Evolutionary conservation across 1,140 invertebrate genomes (phyloP).

Genomic region (Cyphomyrmex costatus): DNA sequence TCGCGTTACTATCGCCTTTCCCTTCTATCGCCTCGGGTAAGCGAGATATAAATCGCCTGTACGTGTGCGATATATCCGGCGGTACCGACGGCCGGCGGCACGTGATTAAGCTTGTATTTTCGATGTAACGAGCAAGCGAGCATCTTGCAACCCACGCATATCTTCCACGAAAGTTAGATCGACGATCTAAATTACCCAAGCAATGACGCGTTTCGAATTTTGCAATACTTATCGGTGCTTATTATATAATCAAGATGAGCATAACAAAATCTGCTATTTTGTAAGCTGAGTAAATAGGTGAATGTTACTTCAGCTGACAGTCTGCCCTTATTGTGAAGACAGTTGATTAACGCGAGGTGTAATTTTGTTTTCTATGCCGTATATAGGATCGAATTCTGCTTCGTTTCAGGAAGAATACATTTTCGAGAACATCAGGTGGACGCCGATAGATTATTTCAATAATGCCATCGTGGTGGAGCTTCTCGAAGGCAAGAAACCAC

Average conservation of each 20-base stretch:
- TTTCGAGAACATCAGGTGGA: slow-evolving; percentile 91
- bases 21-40: slow-evolving; percentile 60
- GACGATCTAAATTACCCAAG: slow-evolving; percentile 12
- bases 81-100: neutral
- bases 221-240: neutral
- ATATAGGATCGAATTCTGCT: slow-evolving; percentile 33
- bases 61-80: slow-evolving; percentile 24
- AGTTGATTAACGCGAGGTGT: neutral
- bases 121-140: slow-evolving; percentile 29
- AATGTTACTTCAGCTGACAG: neutral
- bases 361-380: neutral
- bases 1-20: slow-evolving; percentile 67
- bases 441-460: slow-evolving; percentile 92
- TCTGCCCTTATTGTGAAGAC: neutral
- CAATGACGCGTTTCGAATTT: slow-evolving; percentile 19
- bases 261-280: neutral
- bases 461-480: slow-evolving; percentile 92
- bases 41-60: slow-evolving; percentile 56
- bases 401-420: slow-evolving; percentile 91
- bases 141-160: slow-evolving; percentile 9
- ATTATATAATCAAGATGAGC: neutral
- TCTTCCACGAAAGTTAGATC: slow-evolving; percentile 39
- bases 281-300: neutral
- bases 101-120: slow-evolving; percentile 45
- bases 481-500: slow-evolving; percentile 88